These are phyloP conservation scores for Arctopsyche grandis DNA, from an alignment of 1,140 invertebrate genomes.

Conservation along the genomic window DNA sequence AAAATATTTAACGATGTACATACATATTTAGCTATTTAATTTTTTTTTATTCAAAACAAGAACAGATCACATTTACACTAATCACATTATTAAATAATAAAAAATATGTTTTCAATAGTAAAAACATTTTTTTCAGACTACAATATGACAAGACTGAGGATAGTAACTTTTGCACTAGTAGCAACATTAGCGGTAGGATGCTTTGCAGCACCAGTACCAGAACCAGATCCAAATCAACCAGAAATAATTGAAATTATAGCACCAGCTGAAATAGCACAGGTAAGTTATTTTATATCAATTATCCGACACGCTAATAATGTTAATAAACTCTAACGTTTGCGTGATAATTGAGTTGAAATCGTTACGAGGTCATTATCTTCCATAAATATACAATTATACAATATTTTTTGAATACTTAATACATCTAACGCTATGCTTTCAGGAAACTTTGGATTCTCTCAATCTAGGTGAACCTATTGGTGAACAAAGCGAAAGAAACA, in stretches of 20 bases:
- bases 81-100: too few species aligned
- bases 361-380: conserved; percentile 37
- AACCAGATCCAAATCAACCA: conserved; percentile 58
- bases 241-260: conserved; percentile 66
- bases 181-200: conserved; percentile 54
- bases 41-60: too few species aligned
- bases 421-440: too few species aligned
- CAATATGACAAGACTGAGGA: conserved; percentile 53
- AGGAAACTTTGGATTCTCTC: conserved; percentile 65
- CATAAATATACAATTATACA: too few species aligned
- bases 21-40: too few species aligned
- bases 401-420: too few species aligned
- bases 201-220: conserved; percentile 52
- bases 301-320: neutral
- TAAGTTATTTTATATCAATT: conserved; percentile 39
- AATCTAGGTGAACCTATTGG: conserved; percentile 65
- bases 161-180: conserved; percentile 57
- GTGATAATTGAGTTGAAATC: conserved; percentile 41
- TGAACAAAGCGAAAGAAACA: conserved; percentile 72
- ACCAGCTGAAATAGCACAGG: conserved; percentile 63
- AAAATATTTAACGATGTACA: too few species aligned
- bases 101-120: too few species aligned
- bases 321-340: conserved; percentile 13
- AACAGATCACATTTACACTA: too few species aligned
- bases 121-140: conserved; percentile 61